phyloP scores from a whole-genome alignment of 2,888 invertebrate species.

The Polydrusus pterygomalis region DNA sequence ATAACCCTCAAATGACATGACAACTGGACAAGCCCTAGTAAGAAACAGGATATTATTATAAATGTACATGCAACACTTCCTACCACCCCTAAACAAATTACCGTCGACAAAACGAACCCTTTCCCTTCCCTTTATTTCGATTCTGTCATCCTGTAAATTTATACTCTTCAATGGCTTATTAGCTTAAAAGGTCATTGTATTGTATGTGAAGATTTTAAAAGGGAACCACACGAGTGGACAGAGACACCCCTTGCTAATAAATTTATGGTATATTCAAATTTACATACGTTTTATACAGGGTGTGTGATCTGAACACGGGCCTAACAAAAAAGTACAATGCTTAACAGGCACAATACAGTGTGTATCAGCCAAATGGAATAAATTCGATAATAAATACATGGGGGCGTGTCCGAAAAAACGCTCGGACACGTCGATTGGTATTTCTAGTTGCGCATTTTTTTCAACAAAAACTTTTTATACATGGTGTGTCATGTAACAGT shows the following conservation, averaged over 20 bases:
- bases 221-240: constrained; percentile 27
- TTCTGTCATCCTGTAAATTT: constrained; percentile 28
- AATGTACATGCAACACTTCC: not conserved
- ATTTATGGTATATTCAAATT: not conserved
- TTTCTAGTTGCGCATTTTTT: too few species aligned
- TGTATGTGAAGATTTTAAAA: constrained; percentile 12
- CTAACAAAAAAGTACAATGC: too few species aligned
- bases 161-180: constrained; percentile 46
- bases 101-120: constrained; percentile 15
- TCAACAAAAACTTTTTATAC: too few species aligned
- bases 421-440: too few species aligned
- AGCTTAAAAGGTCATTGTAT: constrained; percentile 48
- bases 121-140: constrained; percentile 15
- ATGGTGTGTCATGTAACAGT: too few species aligned
- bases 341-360: too few species aligned
- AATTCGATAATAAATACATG: too few species aligned
- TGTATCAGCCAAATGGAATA: too few species aligned
- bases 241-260: constrained; percentile 18
- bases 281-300: constrained; percentile 1
- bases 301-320: not conserved
- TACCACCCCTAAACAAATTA: constrained; percentile 30
- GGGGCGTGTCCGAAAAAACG: too few species aligned
- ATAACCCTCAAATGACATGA: too few species aligned
- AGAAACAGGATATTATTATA: constrained; percentile 4
- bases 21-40: not conserved